A percentile compares a stretch with the other conserved stretches of the same genome.
phyloP scores from a whole-genome alignment of 2,888 invertebrate genomes.

The Noctuana brunneofusca region DNA sequence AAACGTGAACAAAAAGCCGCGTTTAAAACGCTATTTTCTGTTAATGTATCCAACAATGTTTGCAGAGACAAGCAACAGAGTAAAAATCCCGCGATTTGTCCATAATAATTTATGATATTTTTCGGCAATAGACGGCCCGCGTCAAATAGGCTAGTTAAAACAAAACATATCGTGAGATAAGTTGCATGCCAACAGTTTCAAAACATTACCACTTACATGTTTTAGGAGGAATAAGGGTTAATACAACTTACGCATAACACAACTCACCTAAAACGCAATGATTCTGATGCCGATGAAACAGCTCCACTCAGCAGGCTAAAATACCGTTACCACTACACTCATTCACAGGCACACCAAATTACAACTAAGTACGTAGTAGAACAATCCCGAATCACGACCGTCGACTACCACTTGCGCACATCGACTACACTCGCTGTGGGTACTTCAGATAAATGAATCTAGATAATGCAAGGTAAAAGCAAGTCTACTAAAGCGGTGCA shows the following conservation, averaged over 20 bases:
- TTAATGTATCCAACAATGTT: no score
- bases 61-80: no score
- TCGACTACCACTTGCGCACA: conserved; percentile 56
- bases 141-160: no score
- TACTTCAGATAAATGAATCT: conserved; percentile 71
- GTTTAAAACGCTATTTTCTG: no score
- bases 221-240: no score
- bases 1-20: no score
- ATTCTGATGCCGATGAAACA: conserved; percentile 15
- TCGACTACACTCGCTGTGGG: conserved; percentile 55
- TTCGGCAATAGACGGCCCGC: no score
- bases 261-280: conserved; percentile 31
- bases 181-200: no score
- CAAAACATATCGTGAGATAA: no score
- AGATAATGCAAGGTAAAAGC: conserved; percentile 75
- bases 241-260: neutral
- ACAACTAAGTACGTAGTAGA: conserved; percentile 39
- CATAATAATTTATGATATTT: no score
- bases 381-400: conserved; percentile 52
- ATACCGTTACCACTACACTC: conserved; percentile 40
- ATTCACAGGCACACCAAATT: conserved; percentile 44
- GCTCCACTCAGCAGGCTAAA: conserved; percentile 12
- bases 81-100: no score
- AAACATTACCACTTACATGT: no score
- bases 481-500: conserved; percentile 43